Base-by-base conservation (phyloP, 2,888 invertebrate genomes). In the Pammene aurita region DNA sequence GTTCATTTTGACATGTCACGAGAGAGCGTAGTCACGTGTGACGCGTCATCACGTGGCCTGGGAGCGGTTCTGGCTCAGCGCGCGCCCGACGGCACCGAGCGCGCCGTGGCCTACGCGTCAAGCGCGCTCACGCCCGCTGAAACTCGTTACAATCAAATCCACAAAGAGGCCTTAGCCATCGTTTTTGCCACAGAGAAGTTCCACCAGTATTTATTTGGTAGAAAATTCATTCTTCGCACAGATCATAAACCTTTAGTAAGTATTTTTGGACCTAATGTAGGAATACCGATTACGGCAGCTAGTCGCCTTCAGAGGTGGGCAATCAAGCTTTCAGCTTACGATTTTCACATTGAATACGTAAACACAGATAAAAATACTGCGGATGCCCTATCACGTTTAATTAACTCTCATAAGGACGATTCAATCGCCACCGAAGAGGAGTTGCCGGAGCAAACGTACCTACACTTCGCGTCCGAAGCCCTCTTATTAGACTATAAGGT, bases 181-280 rank as follows among this genome's bases (percentile, higher is more conserved):
- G 46, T 46, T 5, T 46, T 46, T 46, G 46, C 46, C 14, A 46
- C 14, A 14, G 46, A 46, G 5, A 46, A 46, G 14, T 46, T 46
- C 46, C 46, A 46, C 14, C 38, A 38, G 44, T 44, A 44, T 13
- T 44, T 44, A 13, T 44, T 44, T 44, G 44, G 44, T 44, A 44
- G 44, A 44, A 44, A 44, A 44, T 44, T 44, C 13, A 10, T 44
- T 13, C 44, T 44, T 44, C 44, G 44, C 13, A 44, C 44, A 13
- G 44, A 44, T 44, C 44, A 44, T 44, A 44, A 44, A 44, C 44
- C 44, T 11, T 44, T 44, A 13, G 44, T 44, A 44, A 44, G 44
- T 44, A 44, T 44, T 13, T 44, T 44, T 44, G 44, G 44, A 38
- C 38, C 38, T 1, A 38, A 38, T 38, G 38, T 38, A 1, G 38